Conservation (phyloP, 2,797 vertebrate species). For the Danio kyathit region DNA sequence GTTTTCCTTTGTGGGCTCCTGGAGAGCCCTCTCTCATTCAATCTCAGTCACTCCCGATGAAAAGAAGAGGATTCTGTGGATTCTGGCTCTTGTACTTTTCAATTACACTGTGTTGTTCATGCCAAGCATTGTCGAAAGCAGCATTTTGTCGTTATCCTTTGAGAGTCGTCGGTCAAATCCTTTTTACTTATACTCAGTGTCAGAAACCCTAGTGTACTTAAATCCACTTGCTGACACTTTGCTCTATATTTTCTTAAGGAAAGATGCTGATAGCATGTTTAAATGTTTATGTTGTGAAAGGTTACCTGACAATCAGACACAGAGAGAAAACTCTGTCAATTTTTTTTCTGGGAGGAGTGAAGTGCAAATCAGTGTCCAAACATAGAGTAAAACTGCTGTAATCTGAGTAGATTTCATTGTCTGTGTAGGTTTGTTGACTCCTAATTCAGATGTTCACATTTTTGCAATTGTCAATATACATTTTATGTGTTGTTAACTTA, state of each 20-base stretch:
- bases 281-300: slow-evolving; percentile 19
- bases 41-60: slow-evolving; percentile 41
- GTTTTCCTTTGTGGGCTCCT: slow-evolving; percentile 41
- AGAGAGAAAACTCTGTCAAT: background rate
- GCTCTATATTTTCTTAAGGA: slow-evolving; percentile 58
- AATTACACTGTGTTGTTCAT: slow-evolving; percentile 50
- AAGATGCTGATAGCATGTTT: slow-evolving; percentile 28
- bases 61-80: slow-evolving; percentile 45
- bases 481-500: no score
- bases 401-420: background rate
- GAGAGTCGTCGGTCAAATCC: background rate
- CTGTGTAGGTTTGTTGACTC: background rate
- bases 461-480: background rate
- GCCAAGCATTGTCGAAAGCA: background rate
- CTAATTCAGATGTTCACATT: background rate
- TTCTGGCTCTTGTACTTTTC: slow-evolving; percentile 43
- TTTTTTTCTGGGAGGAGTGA: background rate
- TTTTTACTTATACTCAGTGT: background rate
- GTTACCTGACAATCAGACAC: background rate
- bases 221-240: slow-evolving; percentile 53
- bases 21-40: slow-evolving; percentile 46
- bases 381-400: background rate
- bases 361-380: slow-evolving; percentile 12
- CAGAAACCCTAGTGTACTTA: slow-evolving; percentile 28
- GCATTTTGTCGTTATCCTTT: background rate